phyloP scores from a whole-genome alignment of 2,113 vertebrate species.

The Crotalus viridis region DNA sequence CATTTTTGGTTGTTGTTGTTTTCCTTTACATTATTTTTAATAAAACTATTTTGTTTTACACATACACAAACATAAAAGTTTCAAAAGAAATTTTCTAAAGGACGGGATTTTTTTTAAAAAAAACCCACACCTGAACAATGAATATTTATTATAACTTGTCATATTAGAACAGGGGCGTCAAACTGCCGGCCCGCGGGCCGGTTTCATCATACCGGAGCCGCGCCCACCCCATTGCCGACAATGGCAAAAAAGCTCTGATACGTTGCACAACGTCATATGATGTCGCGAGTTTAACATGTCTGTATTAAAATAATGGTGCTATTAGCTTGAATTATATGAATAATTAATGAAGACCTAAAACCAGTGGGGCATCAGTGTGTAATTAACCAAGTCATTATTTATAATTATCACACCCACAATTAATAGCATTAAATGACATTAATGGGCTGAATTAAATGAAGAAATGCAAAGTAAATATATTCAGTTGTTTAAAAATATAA shows the following conservation, averaged over 20 bases:
- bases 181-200: too few relatives aligned
- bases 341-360: constrained; percentile 36
- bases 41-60: background rate
- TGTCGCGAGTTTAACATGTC: too few relatives aligned
- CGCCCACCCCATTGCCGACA: too few relatives aligned
- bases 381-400: constrained; percentile 29
- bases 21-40: background rate
- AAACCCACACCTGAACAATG: constrained; percentile 10
- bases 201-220: too few relatives aligned
- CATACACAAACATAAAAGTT: background rate
- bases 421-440: background rate
- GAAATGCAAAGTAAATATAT: constrained; percentile 2
- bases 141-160: constrained; percentile 30
- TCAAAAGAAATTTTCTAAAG: constrained; percentile 10
- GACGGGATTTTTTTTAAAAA: background rate
- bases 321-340: constrained; percentile 34
- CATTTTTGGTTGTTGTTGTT: background rate
- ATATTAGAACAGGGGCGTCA: constrained; percentile 12
- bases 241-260: too few relatives aligned
- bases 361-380: constrained; percentile 13
- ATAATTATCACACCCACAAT: constrained; percentile 15
- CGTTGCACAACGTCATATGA: too few relatives aligned
- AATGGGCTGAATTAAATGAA: background rate
- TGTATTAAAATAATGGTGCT: constrained; percentile 13
- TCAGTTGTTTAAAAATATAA: background rate